phyloP scores from a whole-genome alignment of 2,888 invertebrate species.

The Tiliacea aurago region DNA sequence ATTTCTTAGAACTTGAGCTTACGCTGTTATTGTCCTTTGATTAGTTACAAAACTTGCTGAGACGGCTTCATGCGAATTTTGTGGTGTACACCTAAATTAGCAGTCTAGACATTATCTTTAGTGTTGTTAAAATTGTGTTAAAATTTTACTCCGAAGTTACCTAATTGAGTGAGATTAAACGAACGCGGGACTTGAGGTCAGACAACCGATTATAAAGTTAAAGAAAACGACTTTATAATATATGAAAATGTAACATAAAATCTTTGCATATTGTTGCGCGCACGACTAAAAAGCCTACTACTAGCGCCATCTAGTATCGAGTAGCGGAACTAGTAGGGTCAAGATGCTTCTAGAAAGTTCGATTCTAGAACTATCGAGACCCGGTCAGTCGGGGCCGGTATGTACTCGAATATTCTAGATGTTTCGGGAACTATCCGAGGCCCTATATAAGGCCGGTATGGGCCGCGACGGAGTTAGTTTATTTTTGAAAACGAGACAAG shows the following conservation, averaged over 20 bases:
- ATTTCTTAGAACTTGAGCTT: conserved; percentile 15
- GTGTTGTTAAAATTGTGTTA: conserved; percentile 30
- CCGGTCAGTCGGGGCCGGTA: too few relatives aligned
- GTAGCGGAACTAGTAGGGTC: too few relatives aligned
- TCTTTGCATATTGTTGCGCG: conserved; percentile 13
- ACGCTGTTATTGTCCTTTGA: conserved; percentile 20
- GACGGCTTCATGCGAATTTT: conserved; percentile 19
- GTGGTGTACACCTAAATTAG: conserved; percentile 30
- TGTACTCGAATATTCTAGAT: too few relatives aligned
- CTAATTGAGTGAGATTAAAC: conserved; percentile 30
- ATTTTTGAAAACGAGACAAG: too few relatives aligned
- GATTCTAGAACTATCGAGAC: too few relatives aligned
- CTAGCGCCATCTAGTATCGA: too few relatives aligned
- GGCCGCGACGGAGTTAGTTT: too few relatives aligned
- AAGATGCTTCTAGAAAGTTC: too few relatives aligned
- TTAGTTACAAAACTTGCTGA: conserved; percentile 11
- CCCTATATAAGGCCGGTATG: too few relatives aligned
- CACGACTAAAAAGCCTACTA: too few relatives aligned
- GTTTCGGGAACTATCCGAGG: too few relatives aligned
- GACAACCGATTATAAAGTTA: conserved; percentile 16
- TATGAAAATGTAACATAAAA: conserved; percentile 1
- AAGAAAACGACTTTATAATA: conserved; percentile 18
- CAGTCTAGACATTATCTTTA: conserved; percentile 22
- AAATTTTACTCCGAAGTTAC: conserved; percentile 8
- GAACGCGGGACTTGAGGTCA: conserved; percentile 19